A percentile compares a stretch with the other conserved stretches of the same genome.
These are phyloP conservation scores for Ophioderma brevispina DNA, from an alignment of 35 echinoderm and acorn worm genomes.

Conservation along the genomic window DNA sequence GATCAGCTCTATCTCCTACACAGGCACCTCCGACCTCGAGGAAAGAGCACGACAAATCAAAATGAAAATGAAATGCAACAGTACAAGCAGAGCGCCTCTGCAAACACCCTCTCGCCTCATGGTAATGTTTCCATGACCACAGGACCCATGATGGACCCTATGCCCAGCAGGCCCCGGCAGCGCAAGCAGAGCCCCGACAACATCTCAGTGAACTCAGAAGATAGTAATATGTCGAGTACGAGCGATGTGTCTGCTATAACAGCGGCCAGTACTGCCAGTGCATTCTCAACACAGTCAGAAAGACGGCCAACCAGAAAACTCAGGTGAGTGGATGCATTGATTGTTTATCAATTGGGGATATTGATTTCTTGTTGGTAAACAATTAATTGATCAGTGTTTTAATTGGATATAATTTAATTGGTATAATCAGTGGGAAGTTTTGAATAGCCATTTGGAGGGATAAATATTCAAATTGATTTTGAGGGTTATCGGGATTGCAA, in stretches of 20 bases:
- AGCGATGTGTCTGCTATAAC: conserved; percentile 96
- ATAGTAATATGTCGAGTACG: conserved; percentile 97
- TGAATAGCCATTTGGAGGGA: too few species aligned
- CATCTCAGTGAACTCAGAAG: conserved; percentile 95
- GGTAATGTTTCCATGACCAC: conserved; percentile 13
- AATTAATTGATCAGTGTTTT: not conserved
- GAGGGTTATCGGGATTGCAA: too few species aligned
- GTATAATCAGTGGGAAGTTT: too few species aligned
- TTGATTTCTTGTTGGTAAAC: not conserved
- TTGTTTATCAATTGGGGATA: not conserved
- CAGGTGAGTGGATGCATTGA: conserved; percentile 64
- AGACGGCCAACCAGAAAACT: conserved; percentile 92
- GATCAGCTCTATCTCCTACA: not conserved
- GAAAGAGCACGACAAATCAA: conserved; percentile 96
- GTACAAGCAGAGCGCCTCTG: conserved; percentile 86
- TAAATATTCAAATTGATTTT: too few species aligned
- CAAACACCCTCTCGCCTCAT: conserved; percentile 83
- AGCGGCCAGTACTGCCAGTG: conserved; percentile 85
- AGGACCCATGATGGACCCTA: conserved; percentile 25
- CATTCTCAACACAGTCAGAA: conserved; percentile 94
- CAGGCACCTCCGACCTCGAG: conserved; percentile 85
- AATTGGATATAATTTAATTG: too few species aligned
- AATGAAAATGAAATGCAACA: conserved; percentile 94
- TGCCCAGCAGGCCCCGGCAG: conserved; percentile 19
- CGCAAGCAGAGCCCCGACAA: conserved; percentile 99